These are phyloP conservation scores for Chymomyza fuscimana DNA, from an alignment of 2,888 invertebrate genomes.

Conservation along the genomic window DNA sequence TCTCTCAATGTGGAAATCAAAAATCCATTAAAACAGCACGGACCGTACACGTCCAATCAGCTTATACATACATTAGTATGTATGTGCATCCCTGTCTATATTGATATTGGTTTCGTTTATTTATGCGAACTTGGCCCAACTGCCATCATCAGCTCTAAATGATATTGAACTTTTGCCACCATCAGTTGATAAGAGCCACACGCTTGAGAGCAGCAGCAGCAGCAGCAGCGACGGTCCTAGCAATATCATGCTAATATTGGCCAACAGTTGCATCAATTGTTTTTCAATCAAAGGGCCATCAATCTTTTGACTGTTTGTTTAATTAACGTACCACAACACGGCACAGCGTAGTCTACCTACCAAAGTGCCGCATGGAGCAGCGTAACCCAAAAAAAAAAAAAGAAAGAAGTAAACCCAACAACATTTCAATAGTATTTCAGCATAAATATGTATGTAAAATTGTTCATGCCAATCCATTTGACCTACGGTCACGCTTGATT, in stretches of 20 bases:
- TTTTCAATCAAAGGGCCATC: slow-evolving; percentile 78
- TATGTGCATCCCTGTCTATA: slow-evolving; percentile 27
- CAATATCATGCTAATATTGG: slow-evolving; percentile 73
- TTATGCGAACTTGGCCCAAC: slow-evolving; percentile 60
- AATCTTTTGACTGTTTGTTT: slow-evolving; percentile 75
- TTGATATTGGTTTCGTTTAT: slow-evolving; percentile 61
- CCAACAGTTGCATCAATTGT: slow-evolving; percentile 77
- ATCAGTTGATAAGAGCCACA: slow-evolving; percentile 63
- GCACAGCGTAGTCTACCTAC: slow-evolving; percentile 44
- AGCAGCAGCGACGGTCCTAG: slow-evolving; percentile 20
- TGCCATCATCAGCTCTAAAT: slow-evolving; percentile 14
- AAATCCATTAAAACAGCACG: slow-evolving; percentile 75
- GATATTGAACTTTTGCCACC: slow-evolving; percentile 58
- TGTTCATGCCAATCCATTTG: slow-evolving; percentile 60
- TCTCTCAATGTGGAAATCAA: slow-evolving; percentile 66
- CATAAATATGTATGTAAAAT: slow-evolving; percentile 34
- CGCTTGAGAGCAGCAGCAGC: slow-evolving; percentile 17
- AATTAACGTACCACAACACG: slow-evolving; percentile 63
- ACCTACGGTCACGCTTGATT: slow-evolving; percentile 65
- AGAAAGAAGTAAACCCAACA: neutral
- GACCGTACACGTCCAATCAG: slow-evolving; percentile 57
- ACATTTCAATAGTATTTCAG: slow-evolving; percentile 5
- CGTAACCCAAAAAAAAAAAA: slow-evolving; percentile 14
- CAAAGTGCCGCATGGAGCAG: neutral
- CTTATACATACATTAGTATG: slow-evolving; percentile 43